phyloP scores from a whole-genome alignment of 2,797 vertebrate genomes.

The Aldrovandia affinis region DNA sequence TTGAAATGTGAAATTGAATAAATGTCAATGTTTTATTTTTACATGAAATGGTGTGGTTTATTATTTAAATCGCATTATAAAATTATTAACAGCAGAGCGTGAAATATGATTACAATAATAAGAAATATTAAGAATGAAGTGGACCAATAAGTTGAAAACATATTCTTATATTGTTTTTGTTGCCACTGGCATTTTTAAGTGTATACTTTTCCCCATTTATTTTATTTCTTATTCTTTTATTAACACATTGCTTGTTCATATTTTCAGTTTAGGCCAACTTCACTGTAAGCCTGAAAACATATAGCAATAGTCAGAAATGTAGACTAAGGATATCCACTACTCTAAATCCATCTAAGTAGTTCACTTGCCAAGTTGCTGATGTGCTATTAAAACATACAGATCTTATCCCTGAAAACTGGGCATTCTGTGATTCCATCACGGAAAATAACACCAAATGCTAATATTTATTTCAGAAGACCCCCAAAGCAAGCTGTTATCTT shows the following conservation, averaged over 20 bases:
- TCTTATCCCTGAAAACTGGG: background rate
- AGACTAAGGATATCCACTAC: no score
- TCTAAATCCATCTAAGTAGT: no score
- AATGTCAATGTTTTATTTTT: slow-evolving; percentile 79
- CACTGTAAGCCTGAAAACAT: no score
- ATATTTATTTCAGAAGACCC: slow-evolving; percentile 30
- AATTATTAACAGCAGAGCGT: background rate
- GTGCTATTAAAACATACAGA: background rate
- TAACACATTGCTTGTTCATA: no score
- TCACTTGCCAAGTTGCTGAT: no score
- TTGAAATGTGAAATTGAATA: slow-evolving; percentile 77
- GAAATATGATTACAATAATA: background rate
- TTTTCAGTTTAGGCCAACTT: no score
- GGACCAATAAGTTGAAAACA: no score
- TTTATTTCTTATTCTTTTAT: no score
- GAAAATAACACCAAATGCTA: slow-evolving; percentile 12
- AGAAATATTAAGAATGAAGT: background rate
- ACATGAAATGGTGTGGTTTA: slow-evolving; percentile 55
- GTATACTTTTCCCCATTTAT: no score
- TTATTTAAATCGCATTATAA: slow-evolving; percentile 35
- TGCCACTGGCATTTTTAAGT: no score
- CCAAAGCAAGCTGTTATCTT: slow-evolving; percentile 10
- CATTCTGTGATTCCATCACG: background rate
- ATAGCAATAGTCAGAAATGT: no score
- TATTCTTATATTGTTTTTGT: background rate